Percentiles rank a stretch among this genome's conserved stretches.
Conservation (phyloP, 2,888 invertebrate genomes). For the Drosophila melanosoma region DNA sequence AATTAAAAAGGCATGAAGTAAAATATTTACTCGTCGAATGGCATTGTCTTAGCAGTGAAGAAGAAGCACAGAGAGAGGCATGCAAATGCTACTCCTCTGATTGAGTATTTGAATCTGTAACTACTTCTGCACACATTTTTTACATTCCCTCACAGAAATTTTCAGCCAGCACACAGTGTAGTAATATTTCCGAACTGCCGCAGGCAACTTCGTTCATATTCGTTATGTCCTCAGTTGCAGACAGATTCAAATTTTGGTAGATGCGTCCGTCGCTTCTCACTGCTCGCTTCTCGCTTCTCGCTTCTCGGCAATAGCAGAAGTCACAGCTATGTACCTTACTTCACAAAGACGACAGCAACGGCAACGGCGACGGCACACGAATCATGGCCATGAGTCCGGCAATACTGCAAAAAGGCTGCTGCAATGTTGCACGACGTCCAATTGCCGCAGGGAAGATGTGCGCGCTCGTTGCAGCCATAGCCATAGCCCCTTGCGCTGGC, state of each 20-base stretch:
- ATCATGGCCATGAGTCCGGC: slow-evolving; percentile 63
- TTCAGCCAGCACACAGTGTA: slow-evolving; percentile 37
- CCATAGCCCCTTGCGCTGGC: slow-evolving; percentile 51
- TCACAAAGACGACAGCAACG: slow-evolving; percentile 16
- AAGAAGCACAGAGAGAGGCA: neutral
- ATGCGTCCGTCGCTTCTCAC: slow-evolving; percentile 54
- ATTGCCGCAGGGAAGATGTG: slow-evolving; percentile 78
- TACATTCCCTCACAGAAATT: slow-evolving; percentile 41
- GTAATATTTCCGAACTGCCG: slow-evolving; percentile 75
- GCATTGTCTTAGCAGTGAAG: neutral
- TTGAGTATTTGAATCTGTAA: slow-evolving; percentile 68
- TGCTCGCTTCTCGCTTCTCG: slow-evolving; percentile 15
- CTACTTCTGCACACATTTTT: slow-evolving; percentile 48
- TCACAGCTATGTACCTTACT: slow-evolving; percentile 26
- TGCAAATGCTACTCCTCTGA: slow-evolving; percentile 50
- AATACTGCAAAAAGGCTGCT: slow-evolving; percentile 67
- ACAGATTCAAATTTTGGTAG: slow-evolving; percentile 81
- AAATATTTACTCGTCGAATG: neutral
- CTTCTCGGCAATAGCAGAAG: slow-evolving; percentile 42
- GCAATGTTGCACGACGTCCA: slow-evolving; percentile 73
- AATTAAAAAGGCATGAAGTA: neutral
- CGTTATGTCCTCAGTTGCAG: slow-evolving; percentile 82
- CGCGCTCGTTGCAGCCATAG: slow-evolving; percentile 65
- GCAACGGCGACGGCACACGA: slow-evolving; percentile 57
- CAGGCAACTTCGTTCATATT: slow-evolving; percentile 79